Evolutionary conservation across 2,888 invertebrate species (phyloP).

Genomic region (Crematogaster levior): DNA sequence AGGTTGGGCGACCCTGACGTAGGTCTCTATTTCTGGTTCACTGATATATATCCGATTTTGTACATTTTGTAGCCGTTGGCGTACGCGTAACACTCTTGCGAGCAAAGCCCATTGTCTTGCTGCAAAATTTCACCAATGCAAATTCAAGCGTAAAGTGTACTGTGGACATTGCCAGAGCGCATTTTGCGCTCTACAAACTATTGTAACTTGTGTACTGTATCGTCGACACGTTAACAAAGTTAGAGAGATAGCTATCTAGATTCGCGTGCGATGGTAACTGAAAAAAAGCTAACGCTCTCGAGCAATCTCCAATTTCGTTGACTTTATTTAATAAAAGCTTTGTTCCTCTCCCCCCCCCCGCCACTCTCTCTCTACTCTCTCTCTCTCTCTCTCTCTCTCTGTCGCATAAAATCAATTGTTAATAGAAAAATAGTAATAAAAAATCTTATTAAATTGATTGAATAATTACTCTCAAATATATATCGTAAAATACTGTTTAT

Average conservation of each 20-base stretch:
- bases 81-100: conserved; percentile 17
- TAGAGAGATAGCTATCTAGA: conserved; percentile 13
- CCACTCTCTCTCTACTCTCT: too few relatives aligned
- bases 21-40: conserved; percentile 71
- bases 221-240: neutral
- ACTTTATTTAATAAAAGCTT: neutral
- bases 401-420: neutral
- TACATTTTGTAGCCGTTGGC: conserved; percentile 24
- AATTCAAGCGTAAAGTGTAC: neutral
- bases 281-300: neutral
- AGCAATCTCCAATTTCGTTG: neutral
- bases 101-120: conserved; percentile 33
- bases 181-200: neutral
- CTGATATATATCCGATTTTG: conserved; percentile 35
- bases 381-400: too few relatives aligned
- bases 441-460: neutral
- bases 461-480: neutral
- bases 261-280: neutral
- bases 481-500: neutral
- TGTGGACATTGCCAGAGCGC: neutral
- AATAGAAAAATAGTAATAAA: neutral
- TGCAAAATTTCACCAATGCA: conserved; percentile 29
- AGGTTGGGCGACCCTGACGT: conserved; percentile 74
- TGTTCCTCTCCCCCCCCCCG: neutral
- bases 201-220: neutral